Conservation (phyloP, 2,113 vertebrate species). For the Probosciger aterrimus region DNA sequence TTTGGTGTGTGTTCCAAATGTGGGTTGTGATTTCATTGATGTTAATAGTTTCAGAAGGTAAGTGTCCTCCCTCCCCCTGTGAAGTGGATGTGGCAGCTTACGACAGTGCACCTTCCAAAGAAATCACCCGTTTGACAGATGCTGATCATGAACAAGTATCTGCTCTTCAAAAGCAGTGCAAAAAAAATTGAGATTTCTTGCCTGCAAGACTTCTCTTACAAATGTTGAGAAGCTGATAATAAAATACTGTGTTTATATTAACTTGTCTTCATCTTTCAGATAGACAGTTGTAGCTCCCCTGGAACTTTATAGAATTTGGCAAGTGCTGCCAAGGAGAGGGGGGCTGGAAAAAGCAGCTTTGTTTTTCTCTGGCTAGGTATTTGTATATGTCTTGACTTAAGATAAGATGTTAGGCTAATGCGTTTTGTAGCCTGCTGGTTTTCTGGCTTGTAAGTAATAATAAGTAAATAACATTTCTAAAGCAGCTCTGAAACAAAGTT, state of each 20-base stretch:
- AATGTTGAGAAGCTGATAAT: not conserved
- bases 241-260: not conserved
- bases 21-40: not conserved
- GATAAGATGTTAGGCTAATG: not conserved
- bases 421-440: not conserved
- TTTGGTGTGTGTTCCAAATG: not conserved
- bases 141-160: not conserved
- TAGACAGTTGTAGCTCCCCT: not conserved
- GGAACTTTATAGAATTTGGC: not conserved
- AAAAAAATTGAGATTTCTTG: not conserved
- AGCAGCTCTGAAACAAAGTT: not conserved
- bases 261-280: not conserved
- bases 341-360: not conserved
- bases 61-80: not conserved
- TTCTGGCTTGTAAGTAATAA: not conserved
- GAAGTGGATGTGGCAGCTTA: not conserved
- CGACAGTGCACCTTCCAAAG: not conserved
- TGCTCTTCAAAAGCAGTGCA: not conserved
- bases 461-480: not conserved
- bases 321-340: not conserved
- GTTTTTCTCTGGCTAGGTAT: not conserved
- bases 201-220: not conserved
- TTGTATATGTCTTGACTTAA: not conserved
- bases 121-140: not conserved
- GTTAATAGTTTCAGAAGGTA: not conserved